Base-by-base conservation (phyloP, 2,888 invertebrate species). In the Dysmachus trigonus region DNA sequence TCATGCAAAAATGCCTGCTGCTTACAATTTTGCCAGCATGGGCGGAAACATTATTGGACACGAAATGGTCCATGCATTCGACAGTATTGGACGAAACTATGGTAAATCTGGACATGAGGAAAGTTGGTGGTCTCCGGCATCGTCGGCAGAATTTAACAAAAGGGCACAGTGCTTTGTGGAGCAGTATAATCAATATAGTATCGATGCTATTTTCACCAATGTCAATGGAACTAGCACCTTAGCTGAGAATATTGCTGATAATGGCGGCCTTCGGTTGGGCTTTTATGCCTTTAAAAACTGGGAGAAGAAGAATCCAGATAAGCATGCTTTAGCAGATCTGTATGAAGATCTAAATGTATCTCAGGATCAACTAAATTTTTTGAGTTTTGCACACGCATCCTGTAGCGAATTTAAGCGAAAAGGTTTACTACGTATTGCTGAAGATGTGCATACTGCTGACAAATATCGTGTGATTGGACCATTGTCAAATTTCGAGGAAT, bases 61-160 rank as follows among this genome's bases (percentile, higher is more conserved):
- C n/a, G 83, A 83, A 18, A 41, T 79, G 30, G 38, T 31, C 2
- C 79, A 79, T 15, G 38, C 38, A 5, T 22, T 79, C 18, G 79
- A 85, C 82, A 91, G 92, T n/a, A 53, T 22, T 0, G 53, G 53
- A 18, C 53, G 53, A 18, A 8, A 53, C 6, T 53, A 53, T 53
- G 88, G 53, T 10, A 18, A 83, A 72, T 4, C 30, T 73, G 53
- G 53, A 53, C 8, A 3, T 22, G 8, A 27, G 30, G 38, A 79
- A 22, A 35, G 62, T 22, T 73, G 82, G 27, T 51, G 82, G 51
- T 73, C 10, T 27, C 27, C 82, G 27, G 4, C 27, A 30, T 35
- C 35, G 10, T 35, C 13, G 1, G 1, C 0, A 1, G n/a, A 74
- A 30, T 76, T 74, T 62, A 18, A 38, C 5, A 62, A 30, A 38